Base-by-base conservation (phyloP, 2,113 vertebrate species). In the Cichladusa arquata region DNA sequence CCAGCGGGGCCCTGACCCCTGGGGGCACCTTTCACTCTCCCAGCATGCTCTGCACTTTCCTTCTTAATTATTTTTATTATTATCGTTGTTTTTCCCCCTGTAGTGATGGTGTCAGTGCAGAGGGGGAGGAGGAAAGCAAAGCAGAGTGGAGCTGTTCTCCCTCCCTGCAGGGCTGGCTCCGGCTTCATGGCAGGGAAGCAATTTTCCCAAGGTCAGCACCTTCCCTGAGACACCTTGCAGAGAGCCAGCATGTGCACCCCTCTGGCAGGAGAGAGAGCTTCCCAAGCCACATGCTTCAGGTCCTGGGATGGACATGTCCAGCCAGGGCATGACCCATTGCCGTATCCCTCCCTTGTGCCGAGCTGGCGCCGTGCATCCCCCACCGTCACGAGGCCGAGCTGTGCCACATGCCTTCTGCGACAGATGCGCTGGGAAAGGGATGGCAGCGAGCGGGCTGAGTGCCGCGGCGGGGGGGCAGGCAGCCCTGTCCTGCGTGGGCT, bases 381-480 rank as follows among this genome's bases (percentile, higher is more conserved):
- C 18, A 8, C 85, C 1, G 33, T 93, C 91, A 86, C 76, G 42
- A 93, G 91, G 94, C 86, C 34, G 7, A 73, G 93, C 89, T 65
- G 71, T 88, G 91, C 93, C 91, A 83, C 67, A 77, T 91, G 89
- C 94, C 67, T 93, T 56, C 91, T 77, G 83, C 4, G 60, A 91
- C 94, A 93, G 94, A 95, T 96, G 96, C 22, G 31, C 83, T 60
- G 80, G 86, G 86, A 96, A 74, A 91, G 83, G 80, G 83, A 83
- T 3, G 4, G 82, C 9, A 1, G 64, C 16, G 45, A 83, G 69
- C 12, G 2, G 65, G 78, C 81, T 73, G 54, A 69, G 58, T 2
- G 18, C 84, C 4, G 48, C 1, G 4, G 22, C 8, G 11, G 38
- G 92, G 79, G 80, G 83, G 36, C n/a, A 0, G n/a, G 58, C 66